phyloP scores from a whole-genome alignment of 2,113 vertebrate species.

The Siphamia tubifer region DNA sequence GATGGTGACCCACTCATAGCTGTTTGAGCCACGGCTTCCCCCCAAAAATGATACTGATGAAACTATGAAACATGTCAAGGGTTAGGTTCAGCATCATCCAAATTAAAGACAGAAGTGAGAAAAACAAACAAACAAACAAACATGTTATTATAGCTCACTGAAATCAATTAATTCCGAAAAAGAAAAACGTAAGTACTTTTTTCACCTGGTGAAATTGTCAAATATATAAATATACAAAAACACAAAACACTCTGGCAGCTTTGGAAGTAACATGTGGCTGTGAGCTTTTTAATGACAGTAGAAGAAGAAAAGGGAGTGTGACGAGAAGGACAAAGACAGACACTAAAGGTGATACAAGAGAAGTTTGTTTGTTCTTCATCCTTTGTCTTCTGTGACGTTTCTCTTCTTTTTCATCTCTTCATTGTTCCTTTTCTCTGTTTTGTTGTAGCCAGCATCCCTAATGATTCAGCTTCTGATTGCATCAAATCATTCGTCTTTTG shows the following conservation, averaged over 20 bases:
- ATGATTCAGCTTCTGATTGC: constrained; percentile 6
- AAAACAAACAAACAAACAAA: too few relatives aligned
- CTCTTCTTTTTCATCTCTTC: background rate
- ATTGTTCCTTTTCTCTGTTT: background rate
- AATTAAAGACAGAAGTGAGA: too few relatives aligned
- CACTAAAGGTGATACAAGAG: constrained; percentile 28
- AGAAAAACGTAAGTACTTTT: too few relatives aligned
- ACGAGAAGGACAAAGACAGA: constrained; percentile 14
- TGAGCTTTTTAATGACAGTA: background rate
- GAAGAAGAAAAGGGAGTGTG: constrained; percentile 1
- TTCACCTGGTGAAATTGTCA: background rate
- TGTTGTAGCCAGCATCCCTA: constrained; percentile 6
- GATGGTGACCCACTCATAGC: too few relatives aligned
- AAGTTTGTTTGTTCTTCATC: constrained; percentile 3
- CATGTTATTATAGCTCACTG: too few relatives aligned
- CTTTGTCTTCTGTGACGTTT: constrained; percentile 16
- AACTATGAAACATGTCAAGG: too few relatives aligned
- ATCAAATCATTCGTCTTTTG: background rate
- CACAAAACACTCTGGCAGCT: background rate
- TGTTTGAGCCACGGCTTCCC: too few relatives aligned
- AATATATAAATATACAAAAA: background rate
- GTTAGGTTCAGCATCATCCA: too few relatives aligned
- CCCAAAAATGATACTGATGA: too few relatives aligned
- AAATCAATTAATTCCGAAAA: too few relatives aligned
- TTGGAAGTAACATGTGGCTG: background rate